These are phyloP conservation scores for Helicoverpa assulta DNA, from an alignment of 2,888 invertebrate genomes.

Conservation along the genomic window DNA sequence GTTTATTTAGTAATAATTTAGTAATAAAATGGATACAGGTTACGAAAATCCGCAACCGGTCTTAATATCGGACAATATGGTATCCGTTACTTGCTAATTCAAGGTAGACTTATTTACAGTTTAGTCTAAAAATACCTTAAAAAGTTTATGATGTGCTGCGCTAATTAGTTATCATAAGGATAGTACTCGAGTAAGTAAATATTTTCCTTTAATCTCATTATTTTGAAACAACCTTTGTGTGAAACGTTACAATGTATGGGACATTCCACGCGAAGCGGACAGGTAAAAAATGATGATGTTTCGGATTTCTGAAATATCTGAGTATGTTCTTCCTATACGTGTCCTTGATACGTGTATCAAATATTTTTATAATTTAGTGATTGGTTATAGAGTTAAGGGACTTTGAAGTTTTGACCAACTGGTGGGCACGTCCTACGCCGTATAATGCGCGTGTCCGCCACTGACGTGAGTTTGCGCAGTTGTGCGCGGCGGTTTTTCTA, in stretches of 20 bases:
- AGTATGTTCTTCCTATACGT: no score
- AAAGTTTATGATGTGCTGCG: slow-evolving; percentile 2
- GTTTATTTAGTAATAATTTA: slow-evolving; percentile 17
- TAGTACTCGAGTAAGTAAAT: slow-evolving; percentile 16
- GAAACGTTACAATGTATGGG: slow-evolving; percentile 6
- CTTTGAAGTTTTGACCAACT: no score
- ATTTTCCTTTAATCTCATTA: slow-evolving; percentile 22
- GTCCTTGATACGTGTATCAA: no score
- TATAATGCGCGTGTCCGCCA: no score
- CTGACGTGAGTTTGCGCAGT: no score
- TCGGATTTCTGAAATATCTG: no score
- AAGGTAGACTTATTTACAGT: slow-evolving; percentile 39
- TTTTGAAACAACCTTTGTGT: slow-evolving; percentile 29
- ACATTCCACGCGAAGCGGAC: no score
- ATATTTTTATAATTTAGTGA: no score
- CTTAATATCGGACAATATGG: slow-evolving; percentile 44
- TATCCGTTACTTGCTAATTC: slow-evolving; percentile 47
- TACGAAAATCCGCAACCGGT: slow-evolving; percentile 38
- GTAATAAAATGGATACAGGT: slow-evolving; percentile 47
- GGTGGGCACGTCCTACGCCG: no score
- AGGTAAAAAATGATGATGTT: no score
- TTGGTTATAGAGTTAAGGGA: no score
- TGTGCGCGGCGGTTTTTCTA: no score
- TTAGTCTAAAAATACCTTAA: slow-evolving; percentile 18
- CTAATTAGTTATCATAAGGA: slow-evolving; percentile 11